phyloP scores from a whole-genome alignment of 2,888 invertebrate genomes.

The Xiphydria camelus region DNA sequence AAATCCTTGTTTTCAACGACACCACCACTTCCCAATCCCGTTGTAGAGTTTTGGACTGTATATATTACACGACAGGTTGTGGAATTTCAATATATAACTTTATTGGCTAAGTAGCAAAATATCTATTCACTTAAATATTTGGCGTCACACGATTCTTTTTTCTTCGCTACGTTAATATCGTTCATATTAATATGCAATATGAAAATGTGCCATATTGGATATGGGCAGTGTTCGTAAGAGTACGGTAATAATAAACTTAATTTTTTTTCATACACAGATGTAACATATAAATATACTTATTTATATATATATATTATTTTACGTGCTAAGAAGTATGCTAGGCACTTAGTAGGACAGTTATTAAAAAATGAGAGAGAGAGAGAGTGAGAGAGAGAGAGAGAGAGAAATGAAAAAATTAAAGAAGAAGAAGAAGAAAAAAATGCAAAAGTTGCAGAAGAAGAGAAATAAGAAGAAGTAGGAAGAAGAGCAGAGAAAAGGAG shows the following conservation, averaged over 20 bases:
- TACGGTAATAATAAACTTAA: conserved; percentile 41
- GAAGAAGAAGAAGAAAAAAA: background rate
- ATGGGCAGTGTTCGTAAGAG: conserved; percentile 52
- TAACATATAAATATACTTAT: conserved; percentile 29
- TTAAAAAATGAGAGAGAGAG: background rate
- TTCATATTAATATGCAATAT: conserved; percentile 53
- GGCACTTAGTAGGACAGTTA: conserved; percentile 25
- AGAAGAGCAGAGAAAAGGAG: conserved; percentile 5
- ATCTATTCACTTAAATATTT: conserved; percentile 56
- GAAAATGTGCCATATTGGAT: conserved; percentile 48
- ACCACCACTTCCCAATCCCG: too few species aligned
- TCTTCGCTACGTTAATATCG: conserved; percentile 49
- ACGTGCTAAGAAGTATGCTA: conserved; percentile 44
- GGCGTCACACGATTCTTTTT: conserved; percentile 52
- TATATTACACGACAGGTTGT: too few species aligned
- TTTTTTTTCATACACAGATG: conserved; percentile 40
- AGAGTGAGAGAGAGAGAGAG: conserved; percentile 1
- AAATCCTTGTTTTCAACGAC: too few species aligned
- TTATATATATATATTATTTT: conserved; percentile 44
- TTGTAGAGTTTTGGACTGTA: too few species aligned
- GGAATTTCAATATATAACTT: conserved; percentile 45
- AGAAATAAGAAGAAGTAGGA: conserved; percentile 7
- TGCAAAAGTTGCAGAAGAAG: conserved; percentile 1
- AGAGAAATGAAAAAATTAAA: conserved; percentile 1
- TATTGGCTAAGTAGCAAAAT: conserved; percentile 56